phyloP scores from a whole-genome alignment of 2,797 vertebrate species.

The Catharus ustulatus region DNA sequence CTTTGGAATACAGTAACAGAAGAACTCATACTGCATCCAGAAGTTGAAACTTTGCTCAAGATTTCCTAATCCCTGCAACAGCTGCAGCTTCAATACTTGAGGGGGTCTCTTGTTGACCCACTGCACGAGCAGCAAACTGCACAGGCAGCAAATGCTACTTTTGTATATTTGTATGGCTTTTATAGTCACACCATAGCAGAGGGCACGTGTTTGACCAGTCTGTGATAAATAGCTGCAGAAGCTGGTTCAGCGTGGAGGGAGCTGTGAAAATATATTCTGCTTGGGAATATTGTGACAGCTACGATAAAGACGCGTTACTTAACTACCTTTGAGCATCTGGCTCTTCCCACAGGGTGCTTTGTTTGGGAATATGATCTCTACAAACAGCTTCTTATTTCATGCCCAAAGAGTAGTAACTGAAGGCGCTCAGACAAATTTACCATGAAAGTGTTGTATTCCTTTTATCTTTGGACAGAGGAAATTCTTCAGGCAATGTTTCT shows the following conservation, averaged over 20 bases:
- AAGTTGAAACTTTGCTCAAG: slow-evolving; percentile 36
- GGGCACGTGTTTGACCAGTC: not conserved
- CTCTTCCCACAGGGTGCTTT: slow-evolving; percentile 31
- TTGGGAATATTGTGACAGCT: slow-evolving; percentile 32
- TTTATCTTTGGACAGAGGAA: slow-evolving; percentile 52
- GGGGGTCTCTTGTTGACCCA: not conserved
- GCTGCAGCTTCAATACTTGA: slow-evolving; percentile 25
- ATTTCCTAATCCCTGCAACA: slow-evolving; percentile 45
- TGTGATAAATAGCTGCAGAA: not conserved
- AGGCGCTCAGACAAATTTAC: not conserved
- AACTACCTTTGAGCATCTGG: slow-evolving; percentile 46
- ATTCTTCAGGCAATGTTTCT: slow-evolving; percentile 21
- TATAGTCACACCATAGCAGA: not conserved
- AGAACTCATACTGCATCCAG: not conserved
- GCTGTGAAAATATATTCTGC: not conserved
- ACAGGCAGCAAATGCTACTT: not conserved
- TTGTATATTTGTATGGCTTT: not conserved
- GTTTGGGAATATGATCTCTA: slow-evolving; percentile 43
- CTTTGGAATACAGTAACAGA: not conserved
- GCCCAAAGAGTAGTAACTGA: not conserved
- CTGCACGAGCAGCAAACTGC: not conserved
- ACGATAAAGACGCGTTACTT: not conserved
- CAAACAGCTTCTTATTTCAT: slow-evolving; percentile 40
- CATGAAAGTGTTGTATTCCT: slow-evolving; percentile 27
- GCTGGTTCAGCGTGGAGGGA: not conserved